Percentiles rank a stretch among this genome's conserved stretches.
Conservation (phyloP, 2,797 vertebrate species). For the Spheniscus humboldti region DNA sequence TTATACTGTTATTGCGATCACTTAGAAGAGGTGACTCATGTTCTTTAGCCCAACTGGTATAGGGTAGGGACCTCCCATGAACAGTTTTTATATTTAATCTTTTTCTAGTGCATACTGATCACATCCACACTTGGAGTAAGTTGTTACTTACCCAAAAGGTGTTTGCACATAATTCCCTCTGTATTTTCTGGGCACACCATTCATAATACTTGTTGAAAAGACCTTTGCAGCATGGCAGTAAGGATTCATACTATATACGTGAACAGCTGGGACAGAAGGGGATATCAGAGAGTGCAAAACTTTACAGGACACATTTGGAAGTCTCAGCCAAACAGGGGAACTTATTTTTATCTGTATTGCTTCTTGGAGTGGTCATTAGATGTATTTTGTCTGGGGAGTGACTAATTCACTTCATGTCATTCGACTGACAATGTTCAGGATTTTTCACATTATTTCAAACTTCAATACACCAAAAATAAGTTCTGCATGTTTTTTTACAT, state of each 20-base stretch:
- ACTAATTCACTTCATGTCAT: neutral
- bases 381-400: neutral
- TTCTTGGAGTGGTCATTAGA: neutral
- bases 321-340: neutral
- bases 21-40: neutral
- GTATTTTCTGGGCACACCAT: neutral
- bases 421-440: neutral
- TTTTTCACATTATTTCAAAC: neutral
- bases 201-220: neutral
- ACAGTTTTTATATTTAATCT: neutral
- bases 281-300: neutral
- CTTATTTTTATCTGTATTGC: neutral
- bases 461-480: neutral
- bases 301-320: neutral
- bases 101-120: neutral
- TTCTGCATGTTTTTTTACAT: neutral
- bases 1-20: neutral
- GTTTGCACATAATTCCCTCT: neutral
- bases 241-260: neutral
- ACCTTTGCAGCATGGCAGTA: neutral
- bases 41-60: neutral
- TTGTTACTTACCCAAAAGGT: neutral
- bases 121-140: neutral
- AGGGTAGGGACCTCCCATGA: neutral
- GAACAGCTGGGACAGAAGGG: neutral